Evolutionary conservation across 2,888 invertebrate species (phyloP).

Genomic region (Aromia moschata): DNA sequence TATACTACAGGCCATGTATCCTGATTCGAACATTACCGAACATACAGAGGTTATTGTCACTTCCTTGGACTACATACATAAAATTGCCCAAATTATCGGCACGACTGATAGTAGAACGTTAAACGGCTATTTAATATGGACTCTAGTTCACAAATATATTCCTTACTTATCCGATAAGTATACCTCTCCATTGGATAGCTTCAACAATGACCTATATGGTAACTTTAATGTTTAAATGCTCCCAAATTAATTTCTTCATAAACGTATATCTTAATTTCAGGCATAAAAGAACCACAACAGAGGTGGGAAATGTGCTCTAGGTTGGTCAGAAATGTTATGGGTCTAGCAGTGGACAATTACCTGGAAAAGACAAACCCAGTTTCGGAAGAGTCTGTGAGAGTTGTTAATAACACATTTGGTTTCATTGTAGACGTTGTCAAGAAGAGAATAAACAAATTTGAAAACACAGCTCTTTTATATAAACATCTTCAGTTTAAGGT

Average conservation of each 20-base stretch:
- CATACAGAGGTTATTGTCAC: conserved; percentile 66
- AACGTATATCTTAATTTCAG: conserved; percentile 40
- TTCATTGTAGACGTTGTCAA: conserved; percentile 47
- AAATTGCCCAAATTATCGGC: conserved; percentile 65
- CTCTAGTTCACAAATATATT: conserved; percentile 65
- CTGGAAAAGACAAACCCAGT: conserved; percentile 57
- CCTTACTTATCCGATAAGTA: conserved; percentile 66
- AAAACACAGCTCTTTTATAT: conserved; percentile 46
- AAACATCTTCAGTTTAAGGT: conserved; percentile 61
- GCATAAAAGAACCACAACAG: conserved; percentile 48
- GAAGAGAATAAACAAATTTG: conserved; percentile 45
- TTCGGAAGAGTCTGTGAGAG: conserved; percentile 41
- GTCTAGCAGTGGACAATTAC: conserved; percentile 63
- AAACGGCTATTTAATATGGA: conserved; percentile 71
- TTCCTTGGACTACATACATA: conserved; percentile 65
- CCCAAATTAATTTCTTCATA: background rate
- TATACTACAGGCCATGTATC: conserved; percentile 65
- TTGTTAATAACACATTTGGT: conserved; percentile 50
- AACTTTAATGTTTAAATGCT: too few relatives aligned
- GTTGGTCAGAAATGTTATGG: conserved; percentile 63
- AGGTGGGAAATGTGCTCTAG: conserved; percentile 67
- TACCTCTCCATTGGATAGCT: conserved; percentile 52
- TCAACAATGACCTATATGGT: conserved; percentile 55
- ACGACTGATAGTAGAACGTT: conserved; percentile 65
- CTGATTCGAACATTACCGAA: conserved; percentile 63